phyloP scores from a whole-genome alignment of 2,888 invertebrate genomes.

The Augiades crinisus region DNA sequence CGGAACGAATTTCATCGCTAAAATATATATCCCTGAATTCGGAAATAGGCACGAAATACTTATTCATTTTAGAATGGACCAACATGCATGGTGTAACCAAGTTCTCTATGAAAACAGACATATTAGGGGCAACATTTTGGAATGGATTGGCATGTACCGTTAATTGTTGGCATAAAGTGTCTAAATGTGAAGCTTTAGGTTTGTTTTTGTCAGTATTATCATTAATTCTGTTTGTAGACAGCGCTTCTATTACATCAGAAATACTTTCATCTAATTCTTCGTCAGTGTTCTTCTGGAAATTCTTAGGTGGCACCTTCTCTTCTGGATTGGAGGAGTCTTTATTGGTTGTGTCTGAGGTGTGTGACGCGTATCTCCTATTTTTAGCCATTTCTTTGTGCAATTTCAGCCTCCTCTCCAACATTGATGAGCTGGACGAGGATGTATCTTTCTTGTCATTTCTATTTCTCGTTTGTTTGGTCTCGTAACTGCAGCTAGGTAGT shows the following conservation, averaged over 20 bases:
- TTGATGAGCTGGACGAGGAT: constrained; percentile 27
- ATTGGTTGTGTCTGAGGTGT: constrained; percentile 38
- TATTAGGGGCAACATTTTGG: constrained; percentile 54
- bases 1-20: constrained; percentile 49
- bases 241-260: constrained; percentile 40
- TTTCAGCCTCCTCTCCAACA: constrained; percentile 38
- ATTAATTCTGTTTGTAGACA: too few relatives aligned
- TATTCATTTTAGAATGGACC: constrained; percentile 64
- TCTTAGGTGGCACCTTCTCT: constrained; percentile 26
- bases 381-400: constrained; percentile 29
- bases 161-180: constrained; percentile 9
- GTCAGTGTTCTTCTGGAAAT: constrained; percentile 7
- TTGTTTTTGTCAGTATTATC: not conserved
- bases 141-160: constrained; percentile 56
- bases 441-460: constrained; percentile 11
- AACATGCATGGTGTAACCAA: constrained; percentile 60
- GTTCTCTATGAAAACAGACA: constrained; percentile 69
- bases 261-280: constrained; percentile 43
- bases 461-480: not conserved
- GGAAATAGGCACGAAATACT: constrained; percentile 49
- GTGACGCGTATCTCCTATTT: constrained; percentile 29
- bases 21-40: constrained; percentile 58
- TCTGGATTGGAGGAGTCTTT: constrained; percentile 39
- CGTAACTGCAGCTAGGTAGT: not conserved
- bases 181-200: not conserved